These are phyloP conservation scores for Trialeurodes vaporariorum DNA, from an alignment of 1,140 invertebrate species.

Conservation along the genomic window DNA sequence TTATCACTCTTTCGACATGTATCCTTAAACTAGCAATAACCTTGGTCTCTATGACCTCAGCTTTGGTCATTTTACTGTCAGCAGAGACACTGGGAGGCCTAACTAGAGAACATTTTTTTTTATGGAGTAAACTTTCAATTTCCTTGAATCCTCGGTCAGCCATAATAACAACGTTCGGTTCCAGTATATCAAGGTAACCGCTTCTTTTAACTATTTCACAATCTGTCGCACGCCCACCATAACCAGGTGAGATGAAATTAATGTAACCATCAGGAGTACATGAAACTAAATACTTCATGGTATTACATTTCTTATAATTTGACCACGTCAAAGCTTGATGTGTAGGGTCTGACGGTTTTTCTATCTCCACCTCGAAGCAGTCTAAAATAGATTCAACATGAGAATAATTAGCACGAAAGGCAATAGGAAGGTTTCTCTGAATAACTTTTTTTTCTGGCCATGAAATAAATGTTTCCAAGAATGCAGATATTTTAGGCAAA, in stretches of 20 bases:
- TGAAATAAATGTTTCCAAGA: too few species aligned
- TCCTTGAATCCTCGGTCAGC: constrained; percentile 35
- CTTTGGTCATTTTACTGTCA: constrained; percentile 23
- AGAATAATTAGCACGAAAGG: too few species aligned
- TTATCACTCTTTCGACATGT: constrained; percentile 33
- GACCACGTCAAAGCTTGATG: constrained; percentile 22
- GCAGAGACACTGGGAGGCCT: constrained; percentile 32
- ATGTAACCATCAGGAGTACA: constrained; percentile 34
- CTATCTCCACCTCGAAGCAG: constrained; percentile 12
- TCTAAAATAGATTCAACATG: constrained; percentile 11
- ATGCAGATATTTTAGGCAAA: too few species aligned
- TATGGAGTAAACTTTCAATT: constrained; percentile 23
- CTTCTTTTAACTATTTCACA: constrained; percentile 29
- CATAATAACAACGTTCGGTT: constrained; percentile 24
- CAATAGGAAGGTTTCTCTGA: too few species aligned
- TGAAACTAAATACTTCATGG: too few species aligned
- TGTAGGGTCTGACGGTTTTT: constrained; percentile 17
- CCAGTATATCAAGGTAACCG: constrained; percentile 27
- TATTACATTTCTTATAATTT: constrained; percentile 33
- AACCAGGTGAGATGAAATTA: constrained; percentile 34
- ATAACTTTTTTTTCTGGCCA: too few species aligned
- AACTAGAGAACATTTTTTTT: constrained; percentile 28
- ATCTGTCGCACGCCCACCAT: constrained; percentile 32
- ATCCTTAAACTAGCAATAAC: constrained; percentile 34
- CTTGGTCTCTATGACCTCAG: constrained; percentile 31